phyloP scores from a whole-genome alignment of 2,888 invertebrate species.

The Exephanes ischioxanthus region DNA sequence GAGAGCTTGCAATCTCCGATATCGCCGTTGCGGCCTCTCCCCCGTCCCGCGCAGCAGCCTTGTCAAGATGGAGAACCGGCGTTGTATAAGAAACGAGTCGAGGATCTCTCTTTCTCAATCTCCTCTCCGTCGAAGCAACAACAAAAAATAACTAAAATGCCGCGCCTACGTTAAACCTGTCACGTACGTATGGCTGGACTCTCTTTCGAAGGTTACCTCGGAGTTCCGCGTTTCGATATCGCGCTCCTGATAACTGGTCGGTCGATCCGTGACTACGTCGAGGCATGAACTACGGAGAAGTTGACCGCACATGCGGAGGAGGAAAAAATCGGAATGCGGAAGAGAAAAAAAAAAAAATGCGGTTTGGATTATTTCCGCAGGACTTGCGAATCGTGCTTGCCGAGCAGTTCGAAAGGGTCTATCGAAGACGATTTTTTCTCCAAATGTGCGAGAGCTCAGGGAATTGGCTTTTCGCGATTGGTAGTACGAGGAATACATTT shows the following conservation, averaged over 20 bases:
- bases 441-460: not conserved
- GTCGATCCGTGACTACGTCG: not conserved
- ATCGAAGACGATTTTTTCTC: not conserved
- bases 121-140: conserved; percentile 51
- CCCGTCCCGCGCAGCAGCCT: conserved; percentile 25
- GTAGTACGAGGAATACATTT: no score
- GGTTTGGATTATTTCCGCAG: not conserved
- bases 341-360: not conserved
- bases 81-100: conserved; percentile 65
- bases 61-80: conserved; percentile 66
- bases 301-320: not conserved
- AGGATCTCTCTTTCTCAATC: conserved; percentile 63
- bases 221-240: conserved; percentile 56
- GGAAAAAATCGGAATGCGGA: not conserved
- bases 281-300: not conserved
- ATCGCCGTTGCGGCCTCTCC: conserved; percentile 61
- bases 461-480: not conserved
- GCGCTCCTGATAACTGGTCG: conserved; percentile 31
- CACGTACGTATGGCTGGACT: conserved; percentile 10
- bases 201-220: conserved; percentile 52
- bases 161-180: conserved; percentile 58
- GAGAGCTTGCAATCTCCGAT: conserved; percentile 72
- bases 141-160: conserved; percentile 18
- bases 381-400: not conserved
- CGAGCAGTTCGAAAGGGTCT: not conserved